Conservation (phyloP, 2,888 invertebrate species). For the Apoderus coryli region DNA sequence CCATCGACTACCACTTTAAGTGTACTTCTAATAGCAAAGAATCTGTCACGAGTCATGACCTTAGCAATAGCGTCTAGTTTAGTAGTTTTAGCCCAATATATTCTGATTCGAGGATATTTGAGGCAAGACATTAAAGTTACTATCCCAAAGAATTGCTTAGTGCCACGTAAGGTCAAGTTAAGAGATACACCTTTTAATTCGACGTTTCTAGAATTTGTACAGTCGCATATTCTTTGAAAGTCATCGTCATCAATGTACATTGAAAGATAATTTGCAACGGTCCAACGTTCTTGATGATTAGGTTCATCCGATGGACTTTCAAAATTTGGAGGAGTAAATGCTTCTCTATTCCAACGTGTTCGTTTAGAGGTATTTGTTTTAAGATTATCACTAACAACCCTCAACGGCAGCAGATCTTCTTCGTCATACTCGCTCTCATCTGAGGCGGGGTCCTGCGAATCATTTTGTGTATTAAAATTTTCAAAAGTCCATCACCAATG, state of each 20-base stretch:
- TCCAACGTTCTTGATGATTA: constrained; percentile 6
- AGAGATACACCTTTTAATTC: constrained; percentile 5
- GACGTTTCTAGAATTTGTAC: constrained; percentile 10
- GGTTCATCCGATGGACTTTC: no score
- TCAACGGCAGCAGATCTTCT: no score
- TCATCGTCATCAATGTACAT: constrained; percentile 7
- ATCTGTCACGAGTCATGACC: constrained; percentile 11
- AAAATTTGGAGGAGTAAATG: no score
- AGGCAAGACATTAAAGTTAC: constrained; percentile 14
- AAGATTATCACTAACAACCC: no score
- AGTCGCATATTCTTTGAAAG: constrained; percentile 9
- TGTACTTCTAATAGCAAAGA: constrained; percentile 11
- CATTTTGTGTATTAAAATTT: no score
- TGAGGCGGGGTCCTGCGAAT: no score
- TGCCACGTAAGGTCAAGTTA: constrained; percentile 8
- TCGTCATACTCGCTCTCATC: no score
- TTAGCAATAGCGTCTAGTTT: constrained; percentile 11
- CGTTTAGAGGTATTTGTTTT: no score
- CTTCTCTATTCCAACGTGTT: no score
- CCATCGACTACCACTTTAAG: constrained; percentile 15
- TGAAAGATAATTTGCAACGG: constrained; percentile 5
- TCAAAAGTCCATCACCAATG: no score
- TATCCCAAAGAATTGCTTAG: constrained; percentile 13
- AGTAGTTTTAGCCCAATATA: constrained; percentile 15
- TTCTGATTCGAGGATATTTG: constrained; percentile 13